These are phyloP conservation scores for Ochropleura leucogaster DNA, from an alignment of 2,888 invertebrate genomes.

Conservation along the genomic window DNA sequence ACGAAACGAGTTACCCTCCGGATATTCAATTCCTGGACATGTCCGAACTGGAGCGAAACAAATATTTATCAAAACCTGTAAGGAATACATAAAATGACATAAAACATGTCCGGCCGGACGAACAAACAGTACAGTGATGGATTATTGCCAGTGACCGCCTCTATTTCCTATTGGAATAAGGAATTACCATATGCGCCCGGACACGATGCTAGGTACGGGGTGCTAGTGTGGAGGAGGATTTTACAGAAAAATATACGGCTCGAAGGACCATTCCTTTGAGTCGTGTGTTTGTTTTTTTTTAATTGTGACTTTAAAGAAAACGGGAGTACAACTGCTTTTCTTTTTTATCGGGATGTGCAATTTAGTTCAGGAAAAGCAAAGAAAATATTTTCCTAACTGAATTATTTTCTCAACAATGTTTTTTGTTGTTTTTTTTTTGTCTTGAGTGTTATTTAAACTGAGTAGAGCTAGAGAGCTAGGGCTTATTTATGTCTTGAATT, in stretches of 20 bases:
- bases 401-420: not conserved
- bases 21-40: conserved; percentile 89
- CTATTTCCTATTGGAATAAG: conserved; percentile 90
- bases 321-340: not conserved
- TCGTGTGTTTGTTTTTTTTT: not conserved
- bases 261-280: not conserved
- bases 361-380: not conserved
- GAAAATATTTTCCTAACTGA: not conserved
- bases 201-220: conserved; percentile 66
- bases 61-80: conserved; percentile 90
- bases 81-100: conserved; percentile 90
- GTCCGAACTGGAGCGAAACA: conserved; percentile 87
- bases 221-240: conserved; percentile 73
- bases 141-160: conserved; percentile 90
- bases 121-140: conserved; percentile 87
- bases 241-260: conserved; percentile 12
- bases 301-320: not conserved
- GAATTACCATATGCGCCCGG: conserved; percentile 90
- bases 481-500: not conserved
- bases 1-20: conserved; percentile 82
- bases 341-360: not conserved
- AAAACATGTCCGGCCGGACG: conserved; percentile 84
- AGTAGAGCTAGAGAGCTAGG: not conserved
- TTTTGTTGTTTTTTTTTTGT: too few relatives aligned
- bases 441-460: not conserved